phyloP scores from a whole-genome alignment of 2,113 vertebrate species.

The Sclerurus mexicanus region DNA sequence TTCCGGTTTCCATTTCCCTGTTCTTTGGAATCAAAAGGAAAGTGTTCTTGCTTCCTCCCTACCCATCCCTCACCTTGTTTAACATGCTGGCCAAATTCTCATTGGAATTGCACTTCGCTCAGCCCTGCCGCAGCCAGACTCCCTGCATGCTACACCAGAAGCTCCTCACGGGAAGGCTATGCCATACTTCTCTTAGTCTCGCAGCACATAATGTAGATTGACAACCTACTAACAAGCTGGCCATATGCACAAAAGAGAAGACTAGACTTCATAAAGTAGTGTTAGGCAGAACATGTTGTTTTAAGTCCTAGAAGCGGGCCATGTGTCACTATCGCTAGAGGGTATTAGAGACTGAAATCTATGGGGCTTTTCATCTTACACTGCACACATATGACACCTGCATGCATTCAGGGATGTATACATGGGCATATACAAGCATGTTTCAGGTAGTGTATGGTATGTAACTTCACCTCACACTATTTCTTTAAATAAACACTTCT shows the following conservation, averaged over 20 bases:
- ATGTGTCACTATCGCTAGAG: background rate
- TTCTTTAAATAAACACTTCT: background rate
- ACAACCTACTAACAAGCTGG: constrained; percentile 55
- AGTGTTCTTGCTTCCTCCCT: background rate
- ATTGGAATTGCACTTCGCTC: background rate
- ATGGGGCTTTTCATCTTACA: background rate
- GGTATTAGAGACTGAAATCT: background rate
- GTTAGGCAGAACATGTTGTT: constrained; percentile 20
- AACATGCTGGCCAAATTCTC: background rate
- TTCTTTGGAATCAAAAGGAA: background rate
- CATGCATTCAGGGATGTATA: background rate
- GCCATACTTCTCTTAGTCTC: constrained; percentile 22
- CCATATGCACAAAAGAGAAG: constrained; percentile 48
- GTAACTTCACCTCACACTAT: background rate
- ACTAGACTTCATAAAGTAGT: constrained; percentile 10
- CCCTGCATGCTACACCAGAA: background rate
- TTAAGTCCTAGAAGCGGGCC: background rate
- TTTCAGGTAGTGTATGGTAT: background rate
- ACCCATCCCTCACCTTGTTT: background rate
- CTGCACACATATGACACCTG: background rate
- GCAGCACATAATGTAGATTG: constrained; percentile 50
- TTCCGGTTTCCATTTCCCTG: background rate
- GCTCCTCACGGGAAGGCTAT: background rate
- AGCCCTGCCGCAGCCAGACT: background rate
- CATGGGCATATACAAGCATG: background rate